Percentiles rank a stretch among this genome's conserved stretches.
These are phyloP conservation scores for Drosophila sturtevanti DNA, from an alignment of 1,140 invertebrate genomes.

Conservation along the genomic window DNA sequence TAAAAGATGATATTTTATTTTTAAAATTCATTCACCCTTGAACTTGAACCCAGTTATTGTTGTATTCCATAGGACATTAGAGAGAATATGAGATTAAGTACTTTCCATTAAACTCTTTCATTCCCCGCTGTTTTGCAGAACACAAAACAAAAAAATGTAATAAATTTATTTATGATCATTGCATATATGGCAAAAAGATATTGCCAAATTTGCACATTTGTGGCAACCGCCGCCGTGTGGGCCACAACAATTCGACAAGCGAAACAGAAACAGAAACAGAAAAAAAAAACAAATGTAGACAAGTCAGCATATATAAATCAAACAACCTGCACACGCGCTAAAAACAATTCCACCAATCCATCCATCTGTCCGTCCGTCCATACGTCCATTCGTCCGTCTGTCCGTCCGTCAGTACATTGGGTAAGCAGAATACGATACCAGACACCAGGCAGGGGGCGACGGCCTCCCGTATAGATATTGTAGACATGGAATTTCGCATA, in stretches of 20 bases:
- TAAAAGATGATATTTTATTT: too few species aligned
- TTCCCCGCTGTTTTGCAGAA: background rate
- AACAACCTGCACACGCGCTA: conserved; percentile 55
- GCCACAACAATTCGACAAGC: background rate
- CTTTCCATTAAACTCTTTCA: too few species aligned
- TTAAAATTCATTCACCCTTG: background rate
- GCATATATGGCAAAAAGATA: conserved; percentile 4
- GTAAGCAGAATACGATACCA: conserved; percentile 43
- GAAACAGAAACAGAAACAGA: background rate
- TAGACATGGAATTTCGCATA: conserved; percentile 37
- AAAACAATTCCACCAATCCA: conserved; percentile 12
- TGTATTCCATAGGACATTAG: too few species aligned
- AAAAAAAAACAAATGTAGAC: conserved; percentile 31
- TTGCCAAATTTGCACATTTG: conserved; percentile 32
- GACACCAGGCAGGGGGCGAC: conserved; percentile 34
- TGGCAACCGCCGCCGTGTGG: background rate
- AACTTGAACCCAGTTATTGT: background rate
- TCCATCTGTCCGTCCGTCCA: background rate
- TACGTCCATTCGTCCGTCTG: background rate
- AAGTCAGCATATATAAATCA: conserved; percentile 51
- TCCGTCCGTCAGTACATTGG: background rate
- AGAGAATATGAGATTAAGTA: too few species aligned
- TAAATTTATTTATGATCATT: conserved; percentile 13
- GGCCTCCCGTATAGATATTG: conserved; percentile 41
- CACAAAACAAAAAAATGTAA: background rate